Evolutionary conservation across 2,888 invertebrate genomes (phyloP).

Genomic region (Diarsia brunnea): DNA sequence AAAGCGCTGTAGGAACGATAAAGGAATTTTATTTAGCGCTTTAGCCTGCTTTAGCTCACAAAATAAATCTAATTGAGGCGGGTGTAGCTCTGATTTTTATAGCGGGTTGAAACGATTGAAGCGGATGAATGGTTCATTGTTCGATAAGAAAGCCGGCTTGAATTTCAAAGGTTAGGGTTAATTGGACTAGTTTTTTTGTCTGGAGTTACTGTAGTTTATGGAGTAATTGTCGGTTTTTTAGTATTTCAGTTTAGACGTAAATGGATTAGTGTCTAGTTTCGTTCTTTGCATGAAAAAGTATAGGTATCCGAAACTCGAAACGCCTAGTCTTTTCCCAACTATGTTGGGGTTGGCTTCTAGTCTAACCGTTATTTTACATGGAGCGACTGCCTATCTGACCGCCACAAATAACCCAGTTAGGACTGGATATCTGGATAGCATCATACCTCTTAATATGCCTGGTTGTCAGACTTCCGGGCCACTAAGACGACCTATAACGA

Average conservation of each 20-base stretch:
- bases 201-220: slow-evolving; percentile 20
- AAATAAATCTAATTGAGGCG: slow-evolving; percentile 57
- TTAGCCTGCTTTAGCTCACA: slow-evolving; percentile 42
- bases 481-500: too few relatives aligned
- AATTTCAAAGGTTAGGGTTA: slow-evolving; percentile 45
- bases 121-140: slow-evolving; percentile 37
- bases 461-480: too few relatives aligned
- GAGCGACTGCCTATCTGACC: too few relatives aligned
- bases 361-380: too few relatives aligned
- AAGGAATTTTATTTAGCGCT: slow-evolving; percentile 54
- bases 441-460: too few relatives aligned
- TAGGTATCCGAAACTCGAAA: too few relatives aligned
- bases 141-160: slow-evolving; percentile 29
- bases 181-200: slow-evolving; percentile 55
- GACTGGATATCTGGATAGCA: too few relatives aligned
- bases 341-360: too few relatives aligned
- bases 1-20: slow-evolving; percentile 51
- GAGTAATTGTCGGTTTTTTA: background rate
- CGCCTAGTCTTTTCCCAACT: too few relatives aligned
- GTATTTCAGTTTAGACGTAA: too few relatives aligned
- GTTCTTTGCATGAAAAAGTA: background rate
- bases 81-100: slow-evolving; percentile 51
- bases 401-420: too few relatives aligned
- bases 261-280: background rate
- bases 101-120: slow-evolving; percentile 44